Base-by-base conservation (phyloP, 2,888 invertebrate species). In the Polydrusus pterygomalis region DNA sequence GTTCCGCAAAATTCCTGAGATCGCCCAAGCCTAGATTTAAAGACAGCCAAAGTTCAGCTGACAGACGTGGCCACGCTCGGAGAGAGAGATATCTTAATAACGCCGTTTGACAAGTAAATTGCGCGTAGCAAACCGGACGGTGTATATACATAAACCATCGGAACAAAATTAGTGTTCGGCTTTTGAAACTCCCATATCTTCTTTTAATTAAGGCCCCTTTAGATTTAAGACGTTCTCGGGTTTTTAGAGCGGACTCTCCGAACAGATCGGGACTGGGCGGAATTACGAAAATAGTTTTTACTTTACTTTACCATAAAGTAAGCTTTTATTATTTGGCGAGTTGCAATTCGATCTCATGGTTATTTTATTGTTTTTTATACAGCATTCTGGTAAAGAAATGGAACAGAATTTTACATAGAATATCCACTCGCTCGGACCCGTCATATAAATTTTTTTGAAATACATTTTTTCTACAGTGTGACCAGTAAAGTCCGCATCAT, bases 21-120 rank as follows among this genome's bases (percentile, higher is more conserved):
- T 25, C 5, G 5, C 25, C 25, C 25, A 25, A 25, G 2, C 25
- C 25, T 25, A 25, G 25, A 25, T 65, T 68, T 38, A 51, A 60
- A 62, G 67, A 58, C 58, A 63, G 43, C 70, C 62, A 70, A 60
- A 51, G 45, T 63, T 38, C 38, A 58, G 20, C 64, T 60, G 64
- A 65, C 65, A 60, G 47, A 67, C 65, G 51, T 62, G 47, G 70
- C 58, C 54, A 54, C 11, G 63, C 64, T 51, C 72, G 54, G 71
- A 69, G 71, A 69, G 71, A 69, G 77, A 80, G 82, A 82, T 82
- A 82, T 82, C 83, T 83, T 83, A 82, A 83, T 83, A 83, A 82
- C 81, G 80, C 77, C 77, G 78, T 82, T 81, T 82, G 83, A 82
- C 82, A 82, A 81, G 76, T 82, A 82, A 83, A 83, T 83, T 83